Evolutionary conservation across 2,113 vertebrate genomes (phyloP).

Genomic region (Microcebus griseorufus): DNA sequence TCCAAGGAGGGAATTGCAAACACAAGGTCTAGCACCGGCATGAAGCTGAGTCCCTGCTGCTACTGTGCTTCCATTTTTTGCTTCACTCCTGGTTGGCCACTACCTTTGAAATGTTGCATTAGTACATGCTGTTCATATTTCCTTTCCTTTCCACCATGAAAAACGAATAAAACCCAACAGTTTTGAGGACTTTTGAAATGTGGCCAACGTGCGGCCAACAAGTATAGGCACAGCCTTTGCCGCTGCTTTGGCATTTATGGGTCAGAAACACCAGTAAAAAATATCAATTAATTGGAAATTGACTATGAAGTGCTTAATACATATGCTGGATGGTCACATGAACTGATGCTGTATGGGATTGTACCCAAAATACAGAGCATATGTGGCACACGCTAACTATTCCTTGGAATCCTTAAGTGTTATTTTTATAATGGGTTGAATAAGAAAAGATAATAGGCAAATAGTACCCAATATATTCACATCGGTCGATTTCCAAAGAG

Average conservation of each 20-base stretch:
- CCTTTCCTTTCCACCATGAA: neutral
- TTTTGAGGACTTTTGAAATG: slow-evolving; percentile 21
- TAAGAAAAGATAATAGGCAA: neutral
- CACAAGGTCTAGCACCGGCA: fast-evolving
- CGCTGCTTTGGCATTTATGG: neutral
- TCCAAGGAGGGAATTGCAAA: neutral
- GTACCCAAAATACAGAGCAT: neutral
- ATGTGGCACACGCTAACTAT: neutral
- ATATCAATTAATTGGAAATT: neutral
- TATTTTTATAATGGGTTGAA: neutral
- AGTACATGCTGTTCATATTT: neutral
- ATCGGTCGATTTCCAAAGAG: slow-evolving; percentile 44
- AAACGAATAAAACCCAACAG: neutral
- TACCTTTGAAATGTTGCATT: neutral
- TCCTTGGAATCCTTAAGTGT: neutral
- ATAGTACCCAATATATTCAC: neutral
- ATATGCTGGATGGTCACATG: neutral
- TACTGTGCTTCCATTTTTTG: neutral
- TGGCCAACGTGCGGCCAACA: neutral
- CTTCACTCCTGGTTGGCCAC: neutral
- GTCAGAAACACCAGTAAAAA: neutral
- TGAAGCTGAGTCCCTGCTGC: neutral
- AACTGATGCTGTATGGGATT: neutral
- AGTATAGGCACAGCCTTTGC: neutral
- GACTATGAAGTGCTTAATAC: neutral